Conservation (phyloP, 2,113 vertebrate genomes). For the Andinoacara biseriatus region DNA sequence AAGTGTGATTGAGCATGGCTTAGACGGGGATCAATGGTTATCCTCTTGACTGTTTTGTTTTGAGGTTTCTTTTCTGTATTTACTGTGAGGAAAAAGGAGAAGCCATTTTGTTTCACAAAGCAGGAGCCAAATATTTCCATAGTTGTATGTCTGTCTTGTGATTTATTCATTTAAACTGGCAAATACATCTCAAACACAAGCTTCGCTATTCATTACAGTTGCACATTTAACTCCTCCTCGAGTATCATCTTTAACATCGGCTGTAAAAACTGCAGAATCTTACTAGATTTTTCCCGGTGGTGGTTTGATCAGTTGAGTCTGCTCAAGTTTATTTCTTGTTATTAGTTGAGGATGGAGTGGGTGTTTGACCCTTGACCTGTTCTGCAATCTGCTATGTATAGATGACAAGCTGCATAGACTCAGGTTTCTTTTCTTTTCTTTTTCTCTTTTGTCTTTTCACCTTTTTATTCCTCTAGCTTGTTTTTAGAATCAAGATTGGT, state of each 20-base stretch:
- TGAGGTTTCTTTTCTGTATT: constrained; percentile 75
- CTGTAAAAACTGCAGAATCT: background rate
- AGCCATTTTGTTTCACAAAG: constrained; percentile 75
- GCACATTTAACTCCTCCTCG: constrained; percentile 14
- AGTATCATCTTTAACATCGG: constrained; percentile 11
- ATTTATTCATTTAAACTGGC: constrained; percentile 54
- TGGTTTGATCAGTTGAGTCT: background rate
- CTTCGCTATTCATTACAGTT: constrained; percentile 19
- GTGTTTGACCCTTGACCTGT: background rate
- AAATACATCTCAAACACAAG: constrained; percentile 27
- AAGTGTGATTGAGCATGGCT: constrained; percentile 82
- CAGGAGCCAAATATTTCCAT: constrained; percentile 75
- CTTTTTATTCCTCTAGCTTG: background rate
- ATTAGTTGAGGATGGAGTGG: background rate
- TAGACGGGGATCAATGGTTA: constrained; percentile 83
- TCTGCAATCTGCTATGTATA: background rate
- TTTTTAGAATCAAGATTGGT: too few relatives aligned
- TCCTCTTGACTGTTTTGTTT: constrained; percentile 83
- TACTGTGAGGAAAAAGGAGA: constrained; percentile 65
- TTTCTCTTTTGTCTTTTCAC: background rate
- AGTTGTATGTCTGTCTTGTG: constrained; percentile 56
- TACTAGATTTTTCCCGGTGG: background rate
- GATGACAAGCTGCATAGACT: background rate
- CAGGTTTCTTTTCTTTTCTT: background rate
- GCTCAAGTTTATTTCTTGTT: background rate